These are phyloP conservation scores for Phodopus roborovskii DNA, from an alignment of 2,113 vertebrate genomes.

Conservation along the genomic window DNA sequence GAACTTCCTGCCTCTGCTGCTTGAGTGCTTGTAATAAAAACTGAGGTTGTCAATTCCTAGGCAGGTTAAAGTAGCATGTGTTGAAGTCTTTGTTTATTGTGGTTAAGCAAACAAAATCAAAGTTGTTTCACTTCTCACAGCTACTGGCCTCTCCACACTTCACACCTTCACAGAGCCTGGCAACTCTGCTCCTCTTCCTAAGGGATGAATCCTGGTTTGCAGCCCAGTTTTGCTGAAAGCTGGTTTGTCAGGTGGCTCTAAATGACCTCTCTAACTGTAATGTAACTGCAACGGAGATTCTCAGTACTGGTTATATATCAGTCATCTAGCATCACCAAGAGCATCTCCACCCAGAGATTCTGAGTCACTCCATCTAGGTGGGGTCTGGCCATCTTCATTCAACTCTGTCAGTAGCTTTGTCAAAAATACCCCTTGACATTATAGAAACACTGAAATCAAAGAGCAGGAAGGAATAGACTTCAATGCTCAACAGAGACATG, in stretches of 20 bases:
- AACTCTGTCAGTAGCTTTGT: neutral
- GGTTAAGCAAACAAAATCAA: slow-evolving; percentile 1
- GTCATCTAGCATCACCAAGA: neutral
- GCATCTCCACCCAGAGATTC: slow-evolving; percentile 24
- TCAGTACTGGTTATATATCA: neutral
- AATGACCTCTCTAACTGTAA: neutral
- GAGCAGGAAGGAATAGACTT: neutral
- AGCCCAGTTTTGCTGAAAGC: neutral
- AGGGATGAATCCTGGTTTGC: neutral
- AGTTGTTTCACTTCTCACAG: neutral
- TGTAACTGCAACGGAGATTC: neutral
- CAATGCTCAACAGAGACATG: neutral
- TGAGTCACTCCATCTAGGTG: slow-evolving; percentile 46
- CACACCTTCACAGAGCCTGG: too few species aligned
- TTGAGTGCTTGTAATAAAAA: neutral
- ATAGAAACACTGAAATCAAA: neutral
- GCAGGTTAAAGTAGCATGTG: neutral
- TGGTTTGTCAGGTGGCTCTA: neutral
- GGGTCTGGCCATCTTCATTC: neutral
- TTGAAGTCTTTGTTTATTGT: neutral
- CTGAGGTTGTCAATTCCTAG: neutral
- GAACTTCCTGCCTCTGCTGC: neutral
- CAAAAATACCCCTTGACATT: neutral
- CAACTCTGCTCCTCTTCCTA: neutral
- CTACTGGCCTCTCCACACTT: neutral